Percentiles rank a stretch among this genome's conserved stretches.
phyloP scores from a whole-genome alignment of 2,888 invertebrate species.

The Osedax fenrisi region DNA sequence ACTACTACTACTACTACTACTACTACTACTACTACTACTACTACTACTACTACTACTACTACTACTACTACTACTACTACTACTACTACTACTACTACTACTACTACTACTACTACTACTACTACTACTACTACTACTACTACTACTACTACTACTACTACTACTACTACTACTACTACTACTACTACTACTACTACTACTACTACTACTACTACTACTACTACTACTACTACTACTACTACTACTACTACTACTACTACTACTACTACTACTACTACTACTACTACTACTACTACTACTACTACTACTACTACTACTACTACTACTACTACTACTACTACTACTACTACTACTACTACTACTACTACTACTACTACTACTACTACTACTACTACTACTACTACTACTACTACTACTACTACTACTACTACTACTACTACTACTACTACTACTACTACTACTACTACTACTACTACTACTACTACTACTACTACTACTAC shows the following conservation, averaged over 20 bases:
- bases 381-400: background rate
- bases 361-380: background rate
- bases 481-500: background rate
- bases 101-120: background rate
- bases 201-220: background rate
- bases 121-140: background rate
- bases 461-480: background rate
- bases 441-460: background rate
- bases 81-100: background rate
- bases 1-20: background rate
- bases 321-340: background rate
- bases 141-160: background rate
- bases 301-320: background rate
- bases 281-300: background rate
- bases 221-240: background rate
- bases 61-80: background rate
- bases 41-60: background rate
- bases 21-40: background rate
- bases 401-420: background rate
- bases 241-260: background rate
- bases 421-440: background rate
- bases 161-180: background rate
- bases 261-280: background rate
- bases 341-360: background rate
- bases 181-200: background rate